phyloP scores from a whole-genome alignment of 2,888 invertebrate species.

The Phasia obesa region DNA sequence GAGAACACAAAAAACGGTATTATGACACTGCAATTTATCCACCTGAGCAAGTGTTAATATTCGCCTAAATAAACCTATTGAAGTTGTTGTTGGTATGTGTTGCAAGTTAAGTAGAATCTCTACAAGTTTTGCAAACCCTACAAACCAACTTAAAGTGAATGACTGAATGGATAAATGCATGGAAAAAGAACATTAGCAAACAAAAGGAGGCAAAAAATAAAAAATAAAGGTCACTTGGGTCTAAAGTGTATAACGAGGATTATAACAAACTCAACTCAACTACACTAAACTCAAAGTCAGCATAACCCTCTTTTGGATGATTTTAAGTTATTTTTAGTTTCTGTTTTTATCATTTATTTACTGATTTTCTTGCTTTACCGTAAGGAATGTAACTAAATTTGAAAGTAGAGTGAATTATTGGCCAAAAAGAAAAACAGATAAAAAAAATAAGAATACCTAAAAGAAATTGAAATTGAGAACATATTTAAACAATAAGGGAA shows the following conservation, averaged over 20 bases:
- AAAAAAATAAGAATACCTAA: conserved; percentile 1
- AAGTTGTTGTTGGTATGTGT: conserved; percentile 49
- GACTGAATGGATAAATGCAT: not conserved
- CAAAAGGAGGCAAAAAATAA: conserved; percentile 31
- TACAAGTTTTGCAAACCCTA: conserved; percentile 41
- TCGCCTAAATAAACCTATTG: conserved; percentile 68
- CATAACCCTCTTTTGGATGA: conserved; percentile 55
- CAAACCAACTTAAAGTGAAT: conserved; percentile 31
- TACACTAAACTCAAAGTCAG: conserved; percentile 44
- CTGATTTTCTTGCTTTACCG: conserved; percentile 23
- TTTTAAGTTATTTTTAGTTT: conserved; percentile 64
- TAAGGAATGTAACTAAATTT: conserved; percentile 56
- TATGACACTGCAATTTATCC: conserved; percentile 80
- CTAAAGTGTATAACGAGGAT: conserved; percentile 65
- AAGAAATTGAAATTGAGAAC: conserved; percentile 54
- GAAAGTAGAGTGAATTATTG: conserved; percentile 57
- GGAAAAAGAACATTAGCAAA: conserved; percentile 31
- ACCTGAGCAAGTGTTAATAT: conserved; percentile 76
- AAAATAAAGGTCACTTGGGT: conserved; percentile 65
- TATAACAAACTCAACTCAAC: conserved; percentile 64
- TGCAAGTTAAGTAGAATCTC: conserved; percentile 29
- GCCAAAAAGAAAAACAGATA: not conserved
- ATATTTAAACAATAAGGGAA: conserved; percentile 8
- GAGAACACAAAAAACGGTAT: conserved; percentile 62
- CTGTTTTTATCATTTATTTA: conserved; percentile 34